Evolutionary conservation across 2,797 vertebrate genomes (phyloP).

Genomic region (Apodemus agrarius): DNA sequence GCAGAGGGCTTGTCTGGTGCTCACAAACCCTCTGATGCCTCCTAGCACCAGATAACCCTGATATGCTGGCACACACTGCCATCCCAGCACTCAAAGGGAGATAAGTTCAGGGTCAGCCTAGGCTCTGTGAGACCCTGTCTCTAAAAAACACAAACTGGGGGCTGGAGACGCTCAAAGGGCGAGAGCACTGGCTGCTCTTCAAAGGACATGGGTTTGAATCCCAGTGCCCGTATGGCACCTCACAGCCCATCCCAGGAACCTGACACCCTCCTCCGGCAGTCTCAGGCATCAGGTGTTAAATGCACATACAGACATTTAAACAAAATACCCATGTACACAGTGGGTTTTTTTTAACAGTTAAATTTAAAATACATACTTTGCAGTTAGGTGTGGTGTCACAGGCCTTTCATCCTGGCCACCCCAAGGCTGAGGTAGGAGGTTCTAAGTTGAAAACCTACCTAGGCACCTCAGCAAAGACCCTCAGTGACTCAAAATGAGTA

Average conservation of each 20-base stretch:
- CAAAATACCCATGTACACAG: background rate
- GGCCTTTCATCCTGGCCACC: background rate
- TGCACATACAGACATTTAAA: background rate
- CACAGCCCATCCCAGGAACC: background rate
- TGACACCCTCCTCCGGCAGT: background rate
- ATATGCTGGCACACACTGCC: background rate
- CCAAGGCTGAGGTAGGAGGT: background rate
- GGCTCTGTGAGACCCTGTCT: background rate
- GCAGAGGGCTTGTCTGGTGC: background rate
- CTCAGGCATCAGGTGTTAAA: background rate
- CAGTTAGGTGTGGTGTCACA: background rate
- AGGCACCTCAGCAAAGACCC: background rate
- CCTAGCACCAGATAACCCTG: background rate
- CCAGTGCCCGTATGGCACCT: background rate
- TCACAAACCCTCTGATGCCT: background rate
- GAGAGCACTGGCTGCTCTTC: background rate
- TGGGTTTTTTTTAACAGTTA: background rate
- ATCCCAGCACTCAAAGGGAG: background rate
- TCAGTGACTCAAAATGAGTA: background rate
- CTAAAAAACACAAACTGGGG: background rate
- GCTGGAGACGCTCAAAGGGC: too few relatives aligned
- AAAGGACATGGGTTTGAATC: background rate
- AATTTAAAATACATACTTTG: background rate
- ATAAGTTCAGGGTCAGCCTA: background rate
- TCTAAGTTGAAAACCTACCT: background rate